Evolutionary conservation across 2,113 vertebrate species (phyloP).

Genomic region (Lagenorhynchus albirostris): DNA sequence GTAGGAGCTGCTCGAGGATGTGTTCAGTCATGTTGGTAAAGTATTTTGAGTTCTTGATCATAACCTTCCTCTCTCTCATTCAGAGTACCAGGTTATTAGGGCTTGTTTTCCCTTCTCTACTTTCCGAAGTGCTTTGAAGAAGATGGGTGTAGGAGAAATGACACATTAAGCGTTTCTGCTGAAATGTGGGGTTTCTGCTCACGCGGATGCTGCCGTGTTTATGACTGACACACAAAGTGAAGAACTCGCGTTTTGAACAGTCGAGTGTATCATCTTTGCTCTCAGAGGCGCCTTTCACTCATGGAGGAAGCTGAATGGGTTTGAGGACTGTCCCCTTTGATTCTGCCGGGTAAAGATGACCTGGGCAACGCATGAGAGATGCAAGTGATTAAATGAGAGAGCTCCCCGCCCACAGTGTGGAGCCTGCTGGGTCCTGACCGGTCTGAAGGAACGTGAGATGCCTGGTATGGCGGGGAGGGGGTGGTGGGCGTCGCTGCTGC

Average conservation of each 20-base stretch:
- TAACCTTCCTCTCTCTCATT: slow-evolving; percentile 6
- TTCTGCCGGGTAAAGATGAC: not conserved
- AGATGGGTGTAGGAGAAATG: not conserved
- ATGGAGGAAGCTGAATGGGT: not conserved
- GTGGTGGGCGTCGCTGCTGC: accelerated
- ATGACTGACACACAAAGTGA: slow-evolving; percentile 15
- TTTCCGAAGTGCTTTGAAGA: slow-evolving; percentile 34
- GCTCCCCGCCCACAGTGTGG: accelerated
- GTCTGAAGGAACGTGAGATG: not conserved
- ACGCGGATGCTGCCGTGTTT: slow-evolving; percentile 13
- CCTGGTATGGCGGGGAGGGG: accelerated
- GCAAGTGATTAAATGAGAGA: not conserved
- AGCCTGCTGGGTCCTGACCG: not conserved
- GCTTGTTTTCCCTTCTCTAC: slow-evolving; percentile 25
- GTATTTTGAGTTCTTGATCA: not conserved
- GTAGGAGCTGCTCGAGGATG: not conserved
- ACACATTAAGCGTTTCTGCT: slow-evolving; percentile 45
- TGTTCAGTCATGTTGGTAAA: not conserved
- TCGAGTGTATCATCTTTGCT: not conserved
- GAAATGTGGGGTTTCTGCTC: slow-evolving; percentile 43
- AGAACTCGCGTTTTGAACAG: not conserved
- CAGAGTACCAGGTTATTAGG: not conserved
- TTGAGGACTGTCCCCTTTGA: not conserved
- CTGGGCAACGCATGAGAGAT: not conserved
- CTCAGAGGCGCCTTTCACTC: not conserved